Evolutionary conservation across 2,113 vertebrate species (phyloP), one percentile per base, ranked within the genome.

Genomic region (Tamias sibiricus): DNA sequence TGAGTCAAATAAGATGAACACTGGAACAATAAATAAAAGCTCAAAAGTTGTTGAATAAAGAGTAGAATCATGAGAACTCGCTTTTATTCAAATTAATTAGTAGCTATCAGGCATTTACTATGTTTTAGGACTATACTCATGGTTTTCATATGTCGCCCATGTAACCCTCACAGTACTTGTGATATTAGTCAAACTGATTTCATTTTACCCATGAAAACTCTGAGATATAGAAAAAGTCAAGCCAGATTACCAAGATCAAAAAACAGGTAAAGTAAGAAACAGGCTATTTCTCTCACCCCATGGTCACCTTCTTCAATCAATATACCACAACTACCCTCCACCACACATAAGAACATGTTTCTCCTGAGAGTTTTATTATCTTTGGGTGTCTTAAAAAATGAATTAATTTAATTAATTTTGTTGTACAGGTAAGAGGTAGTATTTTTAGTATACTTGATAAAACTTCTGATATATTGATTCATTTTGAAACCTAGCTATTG

Each of bases 301-400:
- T 13, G 6, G 9, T 72, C 72, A 35, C 11, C 22, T 19, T 76
- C 37, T 14, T 86, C 59, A 62, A 62, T 68, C 9, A 37, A 37
- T 44, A 35, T 66, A 69, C 37, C 3, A 24, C 19, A 82, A 30
- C 7, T 49, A 17, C 2, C 40, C 2, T 57, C 1, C 10, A 28
- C 14, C 6, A 68, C 2, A 49, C 4, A n/a, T 0, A 26, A 17
- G 40, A 0, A 28, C 2, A 19, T 1, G 16, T 2, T 80, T 69
- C 81, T 52, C 7, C 20, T 69, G 35, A 87, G 14, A 82, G 0
- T 19, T 91, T 91, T 69, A 2, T 49, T 24, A 37, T 28, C 11
- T 24, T 64, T 77, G 13, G 2, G 64, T 49, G 68, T 83, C 12
- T 71, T 87, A 24, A 59, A 86, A 91, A 44, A 42, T n/a, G 6